Percentiles rank a stretch among this genome's conserved stretches.
Evolutionary conservation across 2,113 vertebrate species (phyloP).

Genomic region (Heptranchias perlo): DNA sequence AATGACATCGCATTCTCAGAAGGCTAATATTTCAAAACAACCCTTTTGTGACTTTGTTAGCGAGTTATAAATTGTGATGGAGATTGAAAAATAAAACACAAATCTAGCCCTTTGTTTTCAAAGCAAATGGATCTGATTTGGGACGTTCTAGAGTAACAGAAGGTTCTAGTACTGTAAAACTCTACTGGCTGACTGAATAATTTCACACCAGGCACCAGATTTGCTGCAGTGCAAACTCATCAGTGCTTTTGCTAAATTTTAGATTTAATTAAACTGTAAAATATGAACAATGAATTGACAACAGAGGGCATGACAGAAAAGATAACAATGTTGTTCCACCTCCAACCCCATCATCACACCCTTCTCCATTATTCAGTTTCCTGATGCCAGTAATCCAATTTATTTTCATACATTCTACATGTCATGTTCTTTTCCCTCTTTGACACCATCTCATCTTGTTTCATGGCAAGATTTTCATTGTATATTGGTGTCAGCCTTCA

Average conservation of each 20-base stretch:
- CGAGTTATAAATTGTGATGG: not conserved
- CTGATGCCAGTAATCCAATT: not conserved
- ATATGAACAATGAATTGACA: not conserved
- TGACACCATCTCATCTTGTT: no score
- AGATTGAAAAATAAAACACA: not conserved
- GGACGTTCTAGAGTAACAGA: not conserved
- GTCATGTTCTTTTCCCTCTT: no score
- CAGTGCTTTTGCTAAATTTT: not conserved
- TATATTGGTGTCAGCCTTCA: no score
- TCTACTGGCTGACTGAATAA: not conserved
- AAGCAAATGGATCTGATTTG: not conserved
- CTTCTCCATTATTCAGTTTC: not conserved
- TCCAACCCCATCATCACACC: not conserved
- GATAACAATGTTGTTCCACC: not conserved
- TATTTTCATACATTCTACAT: no score
- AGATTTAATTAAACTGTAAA: not conserved
- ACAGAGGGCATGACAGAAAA: not conserved
- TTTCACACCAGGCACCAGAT: not conserved
- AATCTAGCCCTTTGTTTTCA: not conserved
- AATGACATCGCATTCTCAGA: not conserved
- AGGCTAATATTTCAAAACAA: slow-evolving; percentile 4
- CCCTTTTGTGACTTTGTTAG: not conserved
- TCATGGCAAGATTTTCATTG: no score
- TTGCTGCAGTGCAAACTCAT: not conserved
- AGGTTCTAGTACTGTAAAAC: not conserved